Evolutionary conservation across 2,113 vertebrate species (phyloP), one percentile per base, ranked within the genome.

Genomic region (Parotia lawesii): DNA sequence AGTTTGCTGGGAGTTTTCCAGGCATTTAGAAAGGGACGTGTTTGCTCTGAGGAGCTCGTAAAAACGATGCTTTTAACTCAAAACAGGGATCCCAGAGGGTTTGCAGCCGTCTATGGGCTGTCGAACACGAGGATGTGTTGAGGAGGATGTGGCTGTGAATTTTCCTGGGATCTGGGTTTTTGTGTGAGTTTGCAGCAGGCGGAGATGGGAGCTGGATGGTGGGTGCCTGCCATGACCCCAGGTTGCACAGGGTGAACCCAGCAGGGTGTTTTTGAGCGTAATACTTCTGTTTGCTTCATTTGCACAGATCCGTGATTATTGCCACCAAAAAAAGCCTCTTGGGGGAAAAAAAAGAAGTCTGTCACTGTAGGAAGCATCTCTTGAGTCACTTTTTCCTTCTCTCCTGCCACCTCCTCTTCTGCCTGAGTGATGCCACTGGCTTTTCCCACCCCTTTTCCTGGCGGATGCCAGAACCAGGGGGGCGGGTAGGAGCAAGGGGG

Each of bases 71-170:
- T 91, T 96, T 93, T 70, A 61, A 72, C 74, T 90, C 57, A 51
- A 64, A 91, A 87, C 38, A 74, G 60, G 57, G 42, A 87, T 71
- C 61, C 80, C 47, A 16, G 12, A 25, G 81, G 1, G 4, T 40
- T 74, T 54, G 56, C 66, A n/a, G 38, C 29, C 3, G 0, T n/a
- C 67, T 11, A 18, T 17, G 45, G 67, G 50, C 50, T 61, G 38
- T 85, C 0, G 0, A 27, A 3, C 33, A 21, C 0, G 0, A 48
- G 71, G 79, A 18, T 12, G 10, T 3, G 5, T 10, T 28, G 75
- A 7, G 58, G 83, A 54, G 33, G 61, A 60, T 17, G 66, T 18
- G 54, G 40, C 62, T 14, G 20, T 23, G 10, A 1, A 15, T 82
- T 72, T n/a, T 85, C 33, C 51, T 2, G 10, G 42, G n/a, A 15